Base-by-base conservation (phyloP, 2,888 invertebrate species). In the Nomada ruficornis region DNA sequence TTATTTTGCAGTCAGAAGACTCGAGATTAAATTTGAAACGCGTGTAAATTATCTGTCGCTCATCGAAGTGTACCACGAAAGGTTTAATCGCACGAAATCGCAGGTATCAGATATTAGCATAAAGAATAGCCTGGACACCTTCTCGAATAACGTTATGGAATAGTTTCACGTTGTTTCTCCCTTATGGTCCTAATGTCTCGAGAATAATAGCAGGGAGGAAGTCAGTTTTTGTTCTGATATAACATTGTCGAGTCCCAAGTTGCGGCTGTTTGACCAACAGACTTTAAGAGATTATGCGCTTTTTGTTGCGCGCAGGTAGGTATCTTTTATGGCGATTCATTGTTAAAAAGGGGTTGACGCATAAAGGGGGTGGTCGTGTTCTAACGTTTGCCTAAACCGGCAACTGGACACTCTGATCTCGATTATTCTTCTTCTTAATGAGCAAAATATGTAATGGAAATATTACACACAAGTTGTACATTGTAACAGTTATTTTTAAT, bases 101-200 rank as follows among this genome's bases (percentile, higher is more conserved):
- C 86, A 85, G 81, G 83, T 81, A 85, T 60, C 63, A n/a, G 36
- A 20, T 20, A 77, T 85, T 86, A 64, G 54, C 77, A 85, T 79
- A 81, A 18, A 1, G 15, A 11, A 13, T 52, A 20, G 52, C n/a
- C 23, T 36, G 52, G 65, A 62, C 68, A 57, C 23, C 44, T 3
- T 20, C 10, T 1, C 15, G n/a, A 18, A 5, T 2, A 29, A 74
- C 65, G 29, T 78, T 65, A 62, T 9, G 13, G 62, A 57, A 7
- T 42, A 11, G 55, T 18, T 23, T 67, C 57, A 36, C n/a, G 15
- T 72, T 47, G 42, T 64, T 77, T 65, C 63, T 13, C 2, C 13
- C 11, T 15, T 15, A 55, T 57, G 54, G 0, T 26, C 62, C 63
- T 54, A 67, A 63, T 81, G 67, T 63, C 59, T 44, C 44, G 7